Evolutionary conservation across 2,888 invertebrate species (phyloP).

Genomic region (Pomacea canaliculata): DNA sequence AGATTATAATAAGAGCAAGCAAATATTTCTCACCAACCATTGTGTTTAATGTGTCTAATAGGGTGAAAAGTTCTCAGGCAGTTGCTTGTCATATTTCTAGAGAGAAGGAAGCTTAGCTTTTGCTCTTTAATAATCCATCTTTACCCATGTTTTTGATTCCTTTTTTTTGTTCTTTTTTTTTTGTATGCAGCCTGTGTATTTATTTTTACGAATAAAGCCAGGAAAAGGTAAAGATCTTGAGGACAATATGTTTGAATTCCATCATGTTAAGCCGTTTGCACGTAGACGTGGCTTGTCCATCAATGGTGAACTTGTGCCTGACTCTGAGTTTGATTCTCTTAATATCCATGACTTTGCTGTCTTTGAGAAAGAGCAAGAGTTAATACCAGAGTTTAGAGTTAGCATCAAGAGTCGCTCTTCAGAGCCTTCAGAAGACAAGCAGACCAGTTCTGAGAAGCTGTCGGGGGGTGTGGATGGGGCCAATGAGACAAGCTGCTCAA

Average conservation of each 20-base stretch:
- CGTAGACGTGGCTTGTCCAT: constrained; percentile 58
- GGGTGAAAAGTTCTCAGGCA: no score
- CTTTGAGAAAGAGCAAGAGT: constrained; percentile 62
- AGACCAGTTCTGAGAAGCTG: not conserved
- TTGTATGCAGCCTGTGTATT: constrained; percentile 63
- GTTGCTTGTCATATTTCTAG: no score
- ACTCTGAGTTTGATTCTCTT: constrained; percentile 44
- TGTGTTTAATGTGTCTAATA: no score
- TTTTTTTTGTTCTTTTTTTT: constrained; percentile 22
- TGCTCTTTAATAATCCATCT: constrained; percentile 3
- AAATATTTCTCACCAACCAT: no score
- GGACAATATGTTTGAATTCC: constrained; percentile 18
- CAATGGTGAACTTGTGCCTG: constrained; percentile 56
- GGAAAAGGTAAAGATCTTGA: constrained; percentile 61
- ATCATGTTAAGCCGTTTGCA: constrained; percentile 34
- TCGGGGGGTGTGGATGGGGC: not conserved
- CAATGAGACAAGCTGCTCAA: not conserved
- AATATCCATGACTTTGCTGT: constrained; percentile 67
- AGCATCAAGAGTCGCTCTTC: constrained; percentile 41
- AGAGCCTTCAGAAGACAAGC: constrained; percentile 1
- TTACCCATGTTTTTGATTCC: no score
- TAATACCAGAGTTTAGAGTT: constrained; percentile 53
- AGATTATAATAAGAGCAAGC: no score
- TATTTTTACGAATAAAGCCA: constrained; percentile 60
- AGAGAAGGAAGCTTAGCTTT: no score